Percentiles rank a stretch among this genome's conserved stretches.
Conservation (phyloP, 1,140 invertebrate genomes). For the Drosophila orosa region DNA sequence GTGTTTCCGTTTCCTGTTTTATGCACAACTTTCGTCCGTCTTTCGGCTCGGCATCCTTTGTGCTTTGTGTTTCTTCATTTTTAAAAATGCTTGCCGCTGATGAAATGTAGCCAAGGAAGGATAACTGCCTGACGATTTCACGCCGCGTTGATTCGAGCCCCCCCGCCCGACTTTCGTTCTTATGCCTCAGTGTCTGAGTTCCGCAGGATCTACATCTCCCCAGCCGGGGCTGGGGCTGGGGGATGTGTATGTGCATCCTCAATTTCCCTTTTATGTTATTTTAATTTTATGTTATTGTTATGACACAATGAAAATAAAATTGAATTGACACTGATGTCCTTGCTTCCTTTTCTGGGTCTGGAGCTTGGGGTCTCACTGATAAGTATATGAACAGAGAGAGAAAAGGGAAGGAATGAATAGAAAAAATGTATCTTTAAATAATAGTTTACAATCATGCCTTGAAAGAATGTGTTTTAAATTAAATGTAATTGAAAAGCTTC, state of each 20-base stretch:
- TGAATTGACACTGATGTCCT: constrained; percentile 82
- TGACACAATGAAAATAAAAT: constrained; percentile 84
- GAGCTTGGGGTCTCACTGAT: constrained; percentile 28
- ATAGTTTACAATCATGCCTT: no score
- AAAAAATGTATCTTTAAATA: not conserved
- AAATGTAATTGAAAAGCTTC: not conserved
- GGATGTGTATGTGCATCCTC: constrained; percentile 63
- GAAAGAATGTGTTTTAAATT: not conserved
- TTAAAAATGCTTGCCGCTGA: constrained; percentile 57
- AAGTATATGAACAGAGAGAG: constrained; percentile 29
- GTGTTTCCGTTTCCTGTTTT: constrained; percentile 84
- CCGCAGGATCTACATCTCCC: constrained; percentile 10
- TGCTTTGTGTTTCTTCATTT: constrained; percentile 30
- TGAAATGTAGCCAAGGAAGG: constrained; percentile 75
- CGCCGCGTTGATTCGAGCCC: constrained; percentile 74
- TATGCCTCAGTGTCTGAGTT: not conserved
- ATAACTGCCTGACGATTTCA: constrained; percentile 74
- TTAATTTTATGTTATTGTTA: constrained; percentile 85
- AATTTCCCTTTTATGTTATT: constrained; percentile 84
- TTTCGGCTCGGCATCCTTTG: constrained; percentile 34
- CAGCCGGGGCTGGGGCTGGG: not conserved
- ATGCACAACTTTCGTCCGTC: constrained; percentile 67
- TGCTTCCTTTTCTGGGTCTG: constrained; percentile 27
- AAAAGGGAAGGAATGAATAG: no score
- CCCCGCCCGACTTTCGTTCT: not conserved